phyloP scores from a whole-genome alignment of 2,113 vertebrate genomes.

The Typhlomys cinereus region DNA sequence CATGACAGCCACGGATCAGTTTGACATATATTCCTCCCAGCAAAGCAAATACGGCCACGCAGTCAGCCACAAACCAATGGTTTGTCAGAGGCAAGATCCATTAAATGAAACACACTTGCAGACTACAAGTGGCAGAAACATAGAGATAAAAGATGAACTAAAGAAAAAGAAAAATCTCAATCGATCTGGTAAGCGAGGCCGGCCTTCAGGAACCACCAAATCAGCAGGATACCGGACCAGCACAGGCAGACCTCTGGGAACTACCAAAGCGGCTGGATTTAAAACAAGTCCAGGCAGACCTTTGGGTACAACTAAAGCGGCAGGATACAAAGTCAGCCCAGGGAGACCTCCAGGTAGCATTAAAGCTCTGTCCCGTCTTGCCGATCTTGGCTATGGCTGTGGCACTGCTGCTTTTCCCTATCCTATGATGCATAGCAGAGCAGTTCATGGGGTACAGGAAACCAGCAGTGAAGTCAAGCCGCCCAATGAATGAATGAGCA shows the following conservation, averaged over 20 bases:
- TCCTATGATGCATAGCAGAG: slow-evolving; percentile 92
- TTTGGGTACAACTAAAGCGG: slow-evolving; percentile 96
- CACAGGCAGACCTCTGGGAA: slow-evolving; percentile 96
- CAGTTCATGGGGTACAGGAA: slow-evolving; percentile 89
- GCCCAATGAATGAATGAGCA: slow-evolving; percentile 86
- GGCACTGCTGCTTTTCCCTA: slow-evolving; percentile 96
- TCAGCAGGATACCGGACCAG: slow-evolving; percentile 98
- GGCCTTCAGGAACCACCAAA: slow-evolving; percentile 97
- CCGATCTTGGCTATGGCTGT: slow-evolving; percentile 93
- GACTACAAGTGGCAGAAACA: slow-evolving; percentile 86
- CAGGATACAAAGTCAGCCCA: slow-evolving; percentile 98
- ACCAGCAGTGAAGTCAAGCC: slow-evolving; percentile 91
- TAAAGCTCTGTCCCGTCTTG: slow-evolving; percentile 96
- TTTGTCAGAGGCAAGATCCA: slow-evolving; percentile 92
- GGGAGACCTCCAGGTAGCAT: slow-evolving; percentile 98
- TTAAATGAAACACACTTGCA: slow-evolving; percentile 87
- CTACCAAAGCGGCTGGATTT: slow-evolving; percentile 98
- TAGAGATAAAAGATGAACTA: slow-evolving; percentile 90
- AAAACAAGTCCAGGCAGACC: slow-evolving; percentile 99
- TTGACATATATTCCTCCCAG: slow-evolving; percentile 94
- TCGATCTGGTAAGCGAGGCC: slow-evolving; percentile 94
- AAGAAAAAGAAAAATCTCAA: slow-evolving; percentile 97
- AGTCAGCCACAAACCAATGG: slow-evolving; percentile 92
- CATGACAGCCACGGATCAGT: slow-evolving; percentile 92
- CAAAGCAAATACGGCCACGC: slow-evolving; percentile 90